These are phyloP conservation scores for Sinhomidia bicolor DNA, from an alignment of 2,888 invertebrate genomes.

Conservation along the genomic window DNA sequence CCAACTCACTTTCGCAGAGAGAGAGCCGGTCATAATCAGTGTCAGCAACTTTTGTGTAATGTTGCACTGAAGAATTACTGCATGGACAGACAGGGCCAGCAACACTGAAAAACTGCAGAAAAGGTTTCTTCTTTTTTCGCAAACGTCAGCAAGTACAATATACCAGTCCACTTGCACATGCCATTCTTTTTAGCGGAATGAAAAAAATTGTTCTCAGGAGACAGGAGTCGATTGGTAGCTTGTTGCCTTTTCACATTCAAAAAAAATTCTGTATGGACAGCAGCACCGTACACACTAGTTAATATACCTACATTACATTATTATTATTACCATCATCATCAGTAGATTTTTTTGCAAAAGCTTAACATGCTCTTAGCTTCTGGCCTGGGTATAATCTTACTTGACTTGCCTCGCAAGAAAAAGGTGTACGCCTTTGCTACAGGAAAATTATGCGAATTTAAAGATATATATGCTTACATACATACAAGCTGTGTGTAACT, in stretches of 20 bases:
- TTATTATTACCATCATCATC: neutral
- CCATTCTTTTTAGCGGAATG: too few species aligned
- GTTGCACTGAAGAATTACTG: too few species aligned
- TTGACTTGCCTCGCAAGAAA: neutral
- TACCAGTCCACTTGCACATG: too few species aligned
- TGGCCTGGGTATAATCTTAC: neutral
- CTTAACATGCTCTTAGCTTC: neutral
- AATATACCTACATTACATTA: neutral
- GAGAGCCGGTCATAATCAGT: too few species aligned
- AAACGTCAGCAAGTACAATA: too few species aligned
- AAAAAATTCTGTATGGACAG: neutral
- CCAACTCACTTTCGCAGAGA: too few species aligned
- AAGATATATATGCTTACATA: neutral
- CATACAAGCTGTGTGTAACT: too few species aligned
- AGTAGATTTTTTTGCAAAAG: neutral
- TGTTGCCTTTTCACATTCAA: conserved; percentile 9
- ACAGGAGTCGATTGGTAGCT: neutral
- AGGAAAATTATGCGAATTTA: neutral
- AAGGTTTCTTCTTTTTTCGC: too few species aligned
- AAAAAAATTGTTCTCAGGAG: conserved; percentile 10
- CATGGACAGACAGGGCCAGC: too few species aligned
- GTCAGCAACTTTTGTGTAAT: too few species aligned
- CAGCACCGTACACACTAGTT: neutral
- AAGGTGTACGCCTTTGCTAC: neutral
- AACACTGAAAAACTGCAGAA: too few species aligned